Evolutionary conservation across 2,113 vertebrate genomes (phyloP).

Genomic region (Anoplopoma fimbria): DNA sequence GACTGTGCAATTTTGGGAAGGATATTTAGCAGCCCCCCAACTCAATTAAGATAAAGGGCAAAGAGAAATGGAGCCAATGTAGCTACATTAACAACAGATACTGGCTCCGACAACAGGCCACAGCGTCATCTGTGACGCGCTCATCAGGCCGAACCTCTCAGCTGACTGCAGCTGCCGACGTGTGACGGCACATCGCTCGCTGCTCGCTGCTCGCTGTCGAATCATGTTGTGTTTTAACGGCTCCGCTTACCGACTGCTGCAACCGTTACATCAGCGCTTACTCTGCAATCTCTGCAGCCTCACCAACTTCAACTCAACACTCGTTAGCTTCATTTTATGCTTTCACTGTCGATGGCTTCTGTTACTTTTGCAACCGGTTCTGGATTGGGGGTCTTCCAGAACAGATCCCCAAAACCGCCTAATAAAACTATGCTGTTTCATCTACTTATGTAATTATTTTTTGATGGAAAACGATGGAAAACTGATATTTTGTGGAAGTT

Average conservation of each 20-base stretch:
- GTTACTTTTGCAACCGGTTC: background rate
- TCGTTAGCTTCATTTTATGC: background rate
- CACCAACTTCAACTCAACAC: constrained; percentile 17
- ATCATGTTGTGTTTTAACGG: constrained; percentile 26
- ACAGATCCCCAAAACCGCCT: background rate
- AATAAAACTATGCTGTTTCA: background rate
- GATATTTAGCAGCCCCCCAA: background rate
- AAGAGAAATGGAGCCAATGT: constrained; percentile 25
- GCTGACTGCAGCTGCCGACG: constrained; percentile 30
- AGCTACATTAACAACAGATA: background rate
- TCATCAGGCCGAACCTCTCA: background rate
- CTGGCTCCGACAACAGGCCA: constrained; percentile 3
- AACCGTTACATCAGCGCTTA: constrained; percentile 37
- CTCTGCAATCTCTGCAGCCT: constrained; percentile 24
- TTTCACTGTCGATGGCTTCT: constrained; percentile 10
- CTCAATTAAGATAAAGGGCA: constrained; percentile 42
- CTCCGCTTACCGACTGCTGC: constrained; percentile 27
- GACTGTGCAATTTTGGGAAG: constrained; percentile 9
- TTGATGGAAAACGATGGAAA: background rate
- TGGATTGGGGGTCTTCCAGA: background rate
- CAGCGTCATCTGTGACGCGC: constrained; percentile 14
- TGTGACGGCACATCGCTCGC: constrained; percentile 27
- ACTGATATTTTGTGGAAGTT: background rate
- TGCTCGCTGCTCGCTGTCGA: constrained; percentile 50
- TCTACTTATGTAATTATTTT: background rate